Conservation (phyloP, 1,140 invertebrate genomes). For the Hylaeus anthracinus region DNA sequence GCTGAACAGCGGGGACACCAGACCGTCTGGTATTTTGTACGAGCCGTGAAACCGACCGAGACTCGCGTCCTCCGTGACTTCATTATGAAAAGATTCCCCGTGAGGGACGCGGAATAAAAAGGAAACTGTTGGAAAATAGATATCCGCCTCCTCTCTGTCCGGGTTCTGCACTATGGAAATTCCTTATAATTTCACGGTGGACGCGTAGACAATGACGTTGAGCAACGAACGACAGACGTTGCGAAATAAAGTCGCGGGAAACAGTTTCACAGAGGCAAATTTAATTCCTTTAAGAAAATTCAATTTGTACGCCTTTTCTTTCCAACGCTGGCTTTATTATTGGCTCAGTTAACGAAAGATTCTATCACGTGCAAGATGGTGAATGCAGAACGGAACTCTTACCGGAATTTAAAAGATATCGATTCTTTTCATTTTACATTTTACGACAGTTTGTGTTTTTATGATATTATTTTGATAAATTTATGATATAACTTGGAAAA, state of each 20-base stretch:
- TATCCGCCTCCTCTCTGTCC: neutral
- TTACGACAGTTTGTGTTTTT: no score
- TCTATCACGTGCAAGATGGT: no score
- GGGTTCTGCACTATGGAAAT: neutral
- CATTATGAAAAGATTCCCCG: constrained; percentile 55
- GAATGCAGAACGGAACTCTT: no score
- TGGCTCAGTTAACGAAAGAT: no score
- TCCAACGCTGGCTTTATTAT: no score
- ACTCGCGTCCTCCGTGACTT: constrained; percentile 56
- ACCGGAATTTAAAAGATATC: no score
- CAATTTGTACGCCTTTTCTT: neutral
- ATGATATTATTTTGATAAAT: no score
- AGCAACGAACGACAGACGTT: neutral
- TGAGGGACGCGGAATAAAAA: neutral
- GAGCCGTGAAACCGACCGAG: constrained; percentile 52
- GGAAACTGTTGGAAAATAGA: neutral
- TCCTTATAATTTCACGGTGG: constrained; percentile 7
- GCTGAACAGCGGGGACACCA: constrained; percentile 56
- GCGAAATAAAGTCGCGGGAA: neutral
- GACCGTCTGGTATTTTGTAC: constrained; percentile 39
- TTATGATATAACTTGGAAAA: no score
- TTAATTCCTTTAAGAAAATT: neutral
- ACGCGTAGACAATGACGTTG: constrained; percentile 8
- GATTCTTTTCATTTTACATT: no score
- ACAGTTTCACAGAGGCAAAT: neutral